Base-by-base conservation (phyloP, 2,888 invertebrate species). In the Chymomyza procnemis region DNA sequence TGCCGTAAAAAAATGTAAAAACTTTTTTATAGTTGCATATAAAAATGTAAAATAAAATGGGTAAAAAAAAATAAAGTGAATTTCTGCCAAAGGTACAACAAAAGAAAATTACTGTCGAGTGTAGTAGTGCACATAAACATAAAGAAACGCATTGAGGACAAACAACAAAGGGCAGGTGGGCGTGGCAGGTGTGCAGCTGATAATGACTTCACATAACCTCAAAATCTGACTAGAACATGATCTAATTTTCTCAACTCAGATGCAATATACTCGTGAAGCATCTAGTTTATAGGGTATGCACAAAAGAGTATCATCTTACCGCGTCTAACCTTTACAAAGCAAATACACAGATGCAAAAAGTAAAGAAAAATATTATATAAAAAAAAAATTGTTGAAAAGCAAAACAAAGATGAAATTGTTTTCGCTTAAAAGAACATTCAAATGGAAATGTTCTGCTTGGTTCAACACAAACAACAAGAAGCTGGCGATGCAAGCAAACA, bases 331-430 rank as follows among this genome's bases (percentile, higher is more conserved):
- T 8, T 18, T 18, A 58, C 30, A 58, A 58, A 58, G 19, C 46
- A 21, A 41, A 47, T 19, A 16, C n/a, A 48, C 26, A 22, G 26
- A n/a, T 21, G 50, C 48, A 61, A 61, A 9, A 50, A 26, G 16
- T 22, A 16, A 46, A n/a, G 5, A 30, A 18, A 62, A 62, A 48
- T n/a, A n/a, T n/a, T n/a, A n/a, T n/a, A 12, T 8, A 30, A 74
- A 75, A 65, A 67, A 67, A 68, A 69, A 69, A 66, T 69, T 74
- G 63, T 63, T 73, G 61, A 59, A 80, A 73, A 83, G 86, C 86
- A 87, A 83, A 83, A 83, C 88, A 85, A 85, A 86, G 88, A 87
- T 85, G 78, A 84, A 88, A 88, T 88, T 85, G 85, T 86, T 88
- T 81, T 78, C 84, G 84, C 84, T 88, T 86, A 85, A 85, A 85